Evolutionary conservation across 2,797 vertebrate genomes (phyloP), one percentile per base, ranked within the genome.

Genomic region (Syncerus caffer): DNA sequence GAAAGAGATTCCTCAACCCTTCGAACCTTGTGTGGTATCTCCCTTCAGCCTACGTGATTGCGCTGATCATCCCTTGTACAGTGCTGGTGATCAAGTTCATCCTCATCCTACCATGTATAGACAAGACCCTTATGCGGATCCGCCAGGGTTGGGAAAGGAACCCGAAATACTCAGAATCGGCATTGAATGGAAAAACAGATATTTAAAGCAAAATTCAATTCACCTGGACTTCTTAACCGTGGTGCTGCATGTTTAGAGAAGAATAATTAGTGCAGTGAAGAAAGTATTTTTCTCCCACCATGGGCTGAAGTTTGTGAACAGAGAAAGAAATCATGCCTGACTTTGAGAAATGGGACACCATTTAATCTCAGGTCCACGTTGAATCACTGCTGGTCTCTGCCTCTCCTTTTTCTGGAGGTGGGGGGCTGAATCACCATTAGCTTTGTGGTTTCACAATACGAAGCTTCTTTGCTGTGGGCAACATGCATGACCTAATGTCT

Each of bases 101-200:
- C 90, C 98, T 99, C n/a, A 95, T 99, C 96, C 97, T 99, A 34
- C 99, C 99, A 0, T 99, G 99, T n/a, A 74, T 99, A 84, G 99
- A 99, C 98, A 99, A 97, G 55, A 98, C 97, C 10, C 98, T 99
- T 80, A 99, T 98, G 0, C 98, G 90, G 90, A 99, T 99, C 95
- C 99, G 99, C 14, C 99, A 99, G 96, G 99, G 99, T 64, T 99
- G 99, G 99, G 99, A 99, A 98, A 99, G 99, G 96, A 98, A 97
- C 1, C 95, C 98, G 0, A 97, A 94, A 17, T 25, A 58, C 51
- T 94, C 96, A 1, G 76, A 97, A 42, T 90, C 96, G 3, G 60
- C 97, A 83, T 5, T 97, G 78, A 97, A 98, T 71, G 97, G 96
- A 94, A 98, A 97, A 25, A 92, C 98, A 92, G 97, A 98, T 86